Percentiles rank a stretch among this genome's conserved stretches.
phyloP scores from a whole-genome alignment of 2,113 vertebrate species.

The Ancistrus triradiatus region DNA sequence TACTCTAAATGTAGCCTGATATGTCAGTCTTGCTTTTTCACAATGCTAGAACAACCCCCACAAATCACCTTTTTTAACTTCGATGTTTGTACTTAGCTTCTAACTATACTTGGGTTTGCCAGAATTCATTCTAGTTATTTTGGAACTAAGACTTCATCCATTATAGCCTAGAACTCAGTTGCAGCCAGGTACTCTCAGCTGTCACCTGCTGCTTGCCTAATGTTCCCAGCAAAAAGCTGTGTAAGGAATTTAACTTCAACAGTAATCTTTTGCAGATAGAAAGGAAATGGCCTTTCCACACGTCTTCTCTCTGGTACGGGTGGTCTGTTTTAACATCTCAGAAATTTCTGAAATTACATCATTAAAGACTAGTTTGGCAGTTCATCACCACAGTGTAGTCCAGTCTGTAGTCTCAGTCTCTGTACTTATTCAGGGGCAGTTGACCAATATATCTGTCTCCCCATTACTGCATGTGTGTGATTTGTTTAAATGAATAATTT shows the following conservation, averaged over 20 bases:
- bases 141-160: constrained; percentile 36
- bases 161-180: constrained; percentile 17
- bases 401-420: background rate
- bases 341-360: constrained; percentile 18
- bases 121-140: constrained; percentile 31
- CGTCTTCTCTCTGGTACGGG: constrained; percentile 5
- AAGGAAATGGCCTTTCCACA: constrained; percentile 24
- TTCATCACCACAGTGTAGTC: background rate
- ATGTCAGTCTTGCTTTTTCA: too few relatives aligned
- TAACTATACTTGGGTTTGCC: constrained; percentile 18
- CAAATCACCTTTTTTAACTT: constrained; percentile 33
- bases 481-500: constrained; percentile 46
- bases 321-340: constrained; percentile 20
- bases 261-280: constrained; percentile 32
- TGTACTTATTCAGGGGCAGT: constrained; percentile 49
- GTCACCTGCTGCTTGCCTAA: constrained; percentile 52
- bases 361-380: background rate
- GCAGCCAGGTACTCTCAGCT: constrained; percentile 36
- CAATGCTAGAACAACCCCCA: constrained; percentile 2
- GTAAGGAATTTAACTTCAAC: constrained; percentile 48
- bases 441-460: constrained; percentile 55
- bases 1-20: too few relatives aligned
- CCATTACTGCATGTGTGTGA: constrained; percentile 54
- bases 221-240: constrained; percentile 42
- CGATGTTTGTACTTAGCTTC: constrained; percentile 22